Evolutionary conservation across 2,888 invertebrate species (phyloP).

Genomic region (Andrena hattorfiana): DNA sequence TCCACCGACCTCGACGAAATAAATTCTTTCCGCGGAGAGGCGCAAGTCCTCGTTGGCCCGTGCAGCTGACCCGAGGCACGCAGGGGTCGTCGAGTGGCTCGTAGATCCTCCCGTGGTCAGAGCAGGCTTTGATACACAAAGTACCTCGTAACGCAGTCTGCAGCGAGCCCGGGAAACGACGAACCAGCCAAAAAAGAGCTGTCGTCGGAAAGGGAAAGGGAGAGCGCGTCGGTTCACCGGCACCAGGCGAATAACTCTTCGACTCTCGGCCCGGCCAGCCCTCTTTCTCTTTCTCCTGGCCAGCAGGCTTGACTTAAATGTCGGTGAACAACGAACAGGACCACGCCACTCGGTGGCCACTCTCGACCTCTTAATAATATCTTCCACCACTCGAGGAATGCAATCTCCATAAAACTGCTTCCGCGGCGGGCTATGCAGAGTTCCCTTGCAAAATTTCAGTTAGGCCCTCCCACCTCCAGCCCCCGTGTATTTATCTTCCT

Average conservation of each 20-base stretch:
- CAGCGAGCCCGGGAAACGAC: constrained; percentile 44
- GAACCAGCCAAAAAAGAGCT: constrained; percentile 58
- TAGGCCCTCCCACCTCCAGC: constrained; percentile 50
- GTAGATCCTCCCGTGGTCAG: constrained; percentile 56
- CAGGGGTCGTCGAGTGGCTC: constrained; percentile 53
- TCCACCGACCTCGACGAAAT: constrained; percentile 74
- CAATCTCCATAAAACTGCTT: constrained; percentile 83
- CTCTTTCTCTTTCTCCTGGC: constrained; percentile 7
- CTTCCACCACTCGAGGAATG: constrained; percentile 75
- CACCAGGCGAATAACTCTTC: constrained; percentile 73
- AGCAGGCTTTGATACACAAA: constrained; percentile 53
- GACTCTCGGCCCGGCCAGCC: constrained; percentile 24
- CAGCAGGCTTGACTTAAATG: constrained; percentile 49
- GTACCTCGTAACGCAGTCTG: constrained; percentile 66
- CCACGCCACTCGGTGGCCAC: constrained; percentile 58
- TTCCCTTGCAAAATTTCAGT: constrained; percentile 65
- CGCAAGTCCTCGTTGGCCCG: background rate
- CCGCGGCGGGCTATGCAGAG: constrained; percentile 55
- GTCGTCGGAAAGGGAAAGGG: constrained; percentile 60
- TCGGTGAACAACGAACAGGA: constrained; percentile 50
- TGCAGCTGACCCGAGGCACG: constrained; percentile 52
- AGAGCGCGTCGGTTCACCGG: constrained; percentile 48
- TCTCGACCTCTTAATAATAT: constrained; percentile 80
- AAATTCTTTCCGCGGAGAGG: constrained; percentile 69
- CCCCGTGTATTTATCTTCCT: constrained; percentile 58